Evolutionary conservation across 2,113 vertebrate species (phyloP).

Genomic region (Hystrix brachyura): DNA sequence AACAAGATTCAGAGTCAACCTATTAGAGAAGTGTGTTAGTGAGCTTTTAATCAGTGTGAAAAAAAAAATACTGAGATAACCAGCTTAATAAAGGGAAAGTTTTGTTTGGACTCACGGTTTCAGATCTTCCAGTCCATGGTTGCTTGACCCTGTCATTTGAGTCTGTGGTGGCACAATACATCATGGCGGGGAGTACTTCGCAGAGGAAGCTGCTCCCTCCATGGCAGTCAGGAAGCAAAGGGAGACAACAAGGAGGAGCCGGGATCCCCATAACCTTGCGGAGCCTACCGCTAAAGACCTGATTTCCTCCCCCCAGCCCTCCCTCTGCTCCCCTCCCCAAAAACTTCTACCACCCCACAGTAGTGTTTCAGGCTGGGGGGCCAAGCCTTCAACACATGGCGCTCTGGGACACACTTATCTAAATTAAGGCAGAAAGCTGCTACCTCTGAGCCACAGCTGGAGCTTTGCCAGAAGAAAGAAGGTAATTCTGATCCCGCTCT

Average conservation of each 20-base stretch:
- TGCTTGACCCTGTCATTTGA: not conserved
- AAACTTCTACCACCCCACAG: not conserved
- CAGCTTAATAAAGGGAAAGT: not conserved
- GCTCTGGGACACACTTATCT: not conserved
- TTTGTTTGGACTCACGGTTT: not conserved
- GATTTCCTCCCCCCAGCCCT: not conserved
- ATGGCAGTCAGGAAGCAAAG: not conserved
- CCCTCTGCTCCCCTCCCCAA: not conserved
- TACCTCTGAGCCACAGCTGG: not conserved
- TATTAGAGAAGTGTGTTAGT: not conserved
- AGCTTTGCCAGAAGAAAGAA: slow-evolving; percentile 30
- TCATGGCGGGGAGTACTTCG: not conserved
- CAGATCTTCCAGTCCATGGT: not conserved
- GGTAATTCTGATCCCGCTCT: not conserved
- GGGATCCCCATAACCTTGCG: not conserved
- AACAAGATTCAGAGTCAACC: not conserved
- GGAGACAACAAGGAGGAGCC: not conserved
- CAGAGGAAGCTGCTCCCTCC: not conserved
- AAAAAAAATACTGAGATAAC: not conserved
- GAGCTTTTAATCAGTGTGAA: not conserved
- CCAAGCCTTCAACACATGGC: not conserved
- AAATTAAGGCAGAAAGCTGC: not conserved
- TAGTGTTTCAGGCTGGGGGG: no score
- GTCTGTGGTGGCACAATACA: not conserved
- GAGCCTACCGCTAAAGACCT: not conserved